phyloP scores from a whole-genome alignment of 2,888 invertebrate species.

The Lampropteryx suffumata region DNA sequence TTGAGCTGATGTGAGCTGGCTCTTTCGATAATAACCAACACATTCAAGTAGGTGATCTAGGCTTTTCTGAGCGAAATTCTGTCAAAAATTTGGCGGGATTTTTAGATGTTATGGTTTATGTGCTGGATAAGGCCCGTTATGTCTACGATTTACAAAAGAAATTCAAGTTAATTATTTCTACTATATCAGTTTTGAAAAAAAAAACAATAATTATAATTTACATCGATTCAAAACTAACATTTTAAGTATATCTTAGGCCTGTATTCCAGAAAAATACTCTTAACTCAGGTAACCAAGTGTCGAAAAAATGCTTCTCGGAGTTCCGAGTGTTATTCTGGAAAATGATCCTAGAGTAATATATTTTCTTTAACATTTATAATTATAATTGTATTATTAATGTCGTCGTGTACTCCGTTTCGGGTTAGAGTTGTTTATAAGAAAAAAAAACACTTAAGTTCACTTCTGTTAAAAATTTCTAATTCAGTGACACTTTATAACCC shows the following conservation, averaged over 20 bases:
- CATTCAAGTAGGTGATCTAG: too few species aligned
- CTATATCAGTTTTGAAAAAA: slow-evolving; percentile 60
- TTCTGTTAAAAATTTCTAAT: not conserved
- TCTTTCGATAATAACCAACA: too few species aligned
- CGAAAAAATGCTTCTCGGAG: too few species aligned
- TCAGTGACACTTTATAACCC: not conserved
- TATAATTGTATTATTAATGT: slow-evolving; percentile 51
- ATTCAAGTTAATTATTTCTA: slow-evolving; percentile 54
- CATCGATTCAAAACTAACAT: slow-evolving; percentile 52
- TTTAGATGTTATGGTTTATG: too few species aligned
- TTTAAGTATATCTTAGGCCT: slow-evolving; percentile 53
- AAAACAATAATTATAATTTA: slow-evolving; percentile 31
- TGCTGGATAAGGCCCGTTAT: too few species aligned
- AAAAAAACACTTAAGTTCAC: slow-evolving; percentile 5
- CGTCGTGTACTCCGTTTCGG: slow-evolving; percentile 72
- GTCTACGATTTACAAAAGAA: slow-evolving; percentile 32
- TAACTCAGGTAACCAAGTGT: too few species aligned
- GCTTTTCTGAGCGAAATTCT: too few species aligned
- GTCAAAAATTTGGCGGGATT: too few species aligned
- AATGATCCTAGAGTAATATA: slow-evolving; percentile 33
- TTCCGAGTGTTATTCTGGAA: too few species aligned
- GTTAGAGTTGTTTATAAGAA: slow-evolving; percentile 56
- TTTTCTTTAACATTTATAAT: slow-evolving; percentile 41
- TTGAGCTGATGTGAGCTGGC: too few species aligned
- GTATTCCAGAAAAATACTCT: too few species aligned